A percentile compares a stretch with the other conserved stretches of the same genome.
Evolutionary conservation across 2,888 invertebrate species (phyloP).

Genomic region (Ferdinandea cuprea): DNA sequence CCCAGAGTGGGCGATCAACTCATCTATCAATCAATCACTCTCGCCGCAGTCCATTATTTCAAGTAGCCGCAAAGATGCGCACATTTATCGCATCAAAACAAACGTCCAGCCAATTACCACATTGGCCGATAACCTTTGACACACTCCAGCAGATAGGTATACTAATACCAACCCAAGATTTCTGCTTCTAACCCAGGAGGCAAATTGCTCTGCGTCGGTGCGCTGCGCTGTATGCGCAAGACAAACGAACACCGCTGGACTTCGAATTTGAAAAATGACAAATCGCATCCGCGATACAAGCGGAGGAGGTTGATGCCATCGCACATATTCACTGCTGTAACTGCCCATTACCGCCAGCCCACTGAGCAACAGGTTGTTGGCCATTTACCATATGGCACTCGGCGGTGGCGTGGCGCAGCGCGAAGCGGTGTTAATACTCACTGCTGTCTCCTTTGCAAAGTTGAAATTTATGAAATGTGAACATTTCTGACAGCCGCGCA

Average conservation of each 20-base stretch:
- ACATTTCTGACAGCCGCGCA: conserved; percentile 71
- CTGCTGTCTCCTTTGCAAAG: conserved; percentile 50
- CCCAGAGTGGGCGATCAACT: conserved; percentile 45
- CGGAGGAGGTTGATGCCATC: conserved; percentile 56
- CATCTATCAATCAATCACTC: conserved; percentile 55
- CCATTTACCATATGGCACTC: conserved; percentile 66
- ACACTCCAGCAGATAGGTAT: conserved; percentile 32
- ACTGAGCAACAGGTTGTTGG: conserved; percentile 70
- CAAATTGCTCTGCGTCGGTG: conserved; percentile 39
- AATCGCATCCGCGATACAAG: conserved; percentile 71
- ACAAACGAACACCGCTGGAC: conserved; percentile 70
- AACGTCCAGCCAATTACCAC: conserved; percentile 70
- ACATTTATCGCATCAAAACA: conserved; percentile 73
- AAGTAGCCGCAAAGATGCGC: conserved; percentile 61
- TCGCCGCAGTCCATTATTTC: conserved; percentile 35
- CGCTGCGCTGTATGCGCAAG: too few relatives aligned
- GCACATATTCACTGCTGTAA: conserved; percentile 36
- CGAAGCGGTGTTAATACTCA: too few relatives aligned
- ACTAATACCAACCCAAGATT: conserved; percentile 10
- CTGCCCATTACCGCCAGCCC: conserved; percentile 68
- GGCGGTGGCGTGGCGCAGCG: too few relatives aligned
- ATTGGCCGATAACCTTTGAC: conserved; percentile 72
- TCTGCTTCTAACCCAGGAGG: conserved; percentile 54
- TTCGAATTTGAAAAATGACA: conserved; percentile 72
- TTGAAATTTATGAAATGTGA: conserved; percentile 72